phyloP scores from a whole-genome alignment of 2,888 invertebrate genomes.

The Cryptus viduatorius region DNA sequence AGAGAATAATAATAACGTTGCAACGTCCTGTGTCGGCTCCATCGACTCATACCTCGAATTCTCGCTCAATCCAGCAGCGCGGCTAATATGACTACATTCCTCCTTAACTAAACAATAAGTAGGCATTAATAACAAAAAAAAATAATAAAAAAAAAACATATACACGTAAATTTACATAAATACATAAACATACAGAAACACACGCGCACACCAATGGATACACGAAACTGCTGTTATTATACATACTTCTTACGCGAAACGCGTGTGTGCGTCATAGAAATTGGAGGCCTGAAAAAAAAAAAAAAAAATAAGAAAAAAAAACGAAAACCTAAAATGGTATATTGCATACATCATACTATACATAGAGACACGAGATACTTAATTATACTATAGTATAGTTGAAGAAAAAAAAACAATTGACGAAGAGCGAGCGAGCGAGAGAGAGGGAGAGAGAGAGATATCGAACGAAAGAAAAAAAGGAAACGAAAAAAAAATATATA shows the following conservation, averaged over 20 bases:
- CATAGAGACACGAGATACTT: slow-evolving; percentile 46
- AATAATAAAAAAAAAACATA: slow-evolving; percentile 8
- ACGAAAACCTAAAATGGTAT: slow-evolving; percentile 4
- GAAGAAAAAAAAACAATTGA: slow-evolving; percentile 38
- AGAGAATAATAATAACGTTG: slow-evolving; percentile 25
- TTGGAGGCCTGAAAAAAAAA: slow-evolving; percentile 4
- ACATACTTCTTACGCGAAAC: slow-evolving; percentile 42
- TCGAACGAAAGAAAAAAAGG: slow-evolving; percentile 39
- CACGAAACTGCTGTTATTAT: slow-evolving; percentile 43
- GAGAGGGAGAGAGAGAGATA: slow-evolving; percentile 31
- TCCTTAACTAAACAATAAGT: slow-evolving; percentile 82
- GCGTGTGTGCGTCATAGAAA: slow-evolving; percentile 30
- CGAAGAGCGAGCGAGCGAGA: slow-evolving; percentile 8
- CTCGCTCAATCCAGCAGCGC: slow-evolving; percentile 76
- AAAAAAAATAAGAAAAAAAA: neutral
- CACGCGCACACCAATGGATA: slow-evolving; percentile 9
- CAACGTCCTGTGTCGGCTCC: slow-evolving; percentile 47
- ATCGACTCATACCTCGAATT: slow-evolving; percentile 64
- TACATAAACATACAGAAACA: slow-evolving; percentile 8
- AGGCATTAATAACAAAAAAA: slow-evolving; percentile 78
- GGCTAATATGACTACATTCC: slow-evolving; percentile 82
- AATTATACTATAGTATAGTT: slow-evolving; percentile 48
- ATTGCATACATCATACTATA: slow-evolving; percentile 43
- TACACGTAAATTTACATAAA: slow-evolving; percentile 25
- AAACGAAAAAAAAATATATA: slow-evolving; percentile 25